Conservation (phyloP, 2,113 vertebrate species). For the Callocephalon fimbriatum region DNA sequence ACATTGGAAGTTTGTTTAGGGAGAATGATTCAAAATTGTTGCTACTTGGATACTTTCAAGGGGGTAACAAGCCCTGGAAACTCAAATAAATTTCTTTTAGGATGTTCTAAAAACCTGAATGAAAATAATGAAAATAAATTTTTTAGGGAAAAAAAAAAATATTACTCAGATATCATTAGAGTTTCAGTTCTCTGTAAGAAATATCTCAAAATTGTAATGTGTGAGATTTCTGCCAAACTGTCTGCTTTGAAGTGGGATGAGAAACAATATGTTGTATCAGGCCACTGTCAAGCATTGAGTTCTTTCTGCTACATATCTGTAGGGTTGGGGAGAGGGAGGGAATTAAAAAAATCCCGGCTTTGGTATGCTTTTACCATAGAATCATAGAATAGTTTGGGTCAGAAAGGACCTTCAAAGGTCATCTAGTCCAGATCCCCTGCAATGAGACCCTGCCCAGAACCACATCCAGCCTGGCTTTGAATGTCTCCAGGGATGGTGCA, state of each 20-base stretch:
- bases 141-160: background rate
- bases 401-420: background rate
- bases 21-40: background rate
- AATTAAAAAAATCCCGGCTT: background rate
- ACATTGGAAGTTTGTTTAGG: background rate
- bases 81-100: background rate
- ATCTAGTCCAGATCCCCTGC: background rate
- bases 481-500: background rate
- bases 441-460: background rate
- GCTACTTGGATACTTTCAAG: background rate
- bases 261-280: background rate
- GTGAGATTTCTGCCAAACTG: background rate
- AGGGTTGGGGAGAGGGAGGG: rapidly evolving
- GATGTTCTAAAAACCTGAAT: background rate
- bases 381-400: background rate
- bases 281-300: background rate
- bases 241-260: background rate
- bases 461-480: background rate
- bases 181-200: background rate
- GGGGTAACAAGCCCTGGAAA: background rate
- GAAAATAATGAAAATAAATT: background rate
- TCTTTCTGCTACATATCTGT: background rate
- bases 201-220: background rate
- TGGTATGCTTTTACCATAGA: background rate
- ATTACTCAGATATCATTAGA: background rate